A percentile compares a stretch with the other conserved stretches of the same genome.
Evolutionary conservation across 2,797 vertebrate genomes (phyloP).

Genomic region (Chaetodon trifasciatus): DNA sequence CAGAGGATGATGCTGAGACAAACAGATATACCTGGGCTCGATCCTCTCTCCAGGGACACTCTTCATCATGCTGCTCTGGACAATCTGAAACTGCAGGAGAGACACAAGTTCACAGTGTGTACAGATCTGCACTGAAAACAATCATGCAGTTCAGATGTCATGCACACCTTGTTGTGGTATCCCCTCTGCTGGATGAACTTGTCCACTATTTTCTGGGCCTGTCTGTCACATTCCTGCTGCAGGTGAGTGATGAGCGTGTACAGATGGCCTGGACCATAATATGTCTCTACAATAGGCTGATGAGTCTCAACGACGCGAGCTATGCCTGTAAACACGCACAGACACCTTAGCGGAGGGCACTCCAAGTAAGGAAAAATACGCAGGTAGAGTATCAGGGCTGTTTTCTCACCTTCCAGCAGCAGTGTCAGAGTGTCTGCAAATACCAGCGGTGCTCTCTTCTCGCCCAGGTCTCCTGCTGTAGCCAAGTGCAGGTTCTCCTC

Average conservation of each 20-base stretch:
- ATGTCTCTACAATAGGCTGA: constrained; percentile 97
- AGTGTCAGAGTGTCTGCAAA: constrained; percentile 97
- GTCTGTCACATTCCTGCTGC: constrained; percentile 94
- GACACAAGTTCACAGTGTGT: neutral
- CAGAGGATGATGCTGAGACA: neutral
- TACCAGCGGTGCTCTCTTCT: constrained; percentile 92
- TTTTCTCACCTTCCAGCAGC: constrained; percentile 92
- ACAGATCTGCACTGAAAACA: neutral
- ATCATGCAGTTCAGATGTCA: neutral
- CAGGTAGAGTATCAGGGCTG: neutral
- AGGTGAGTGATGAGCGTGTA: constrained; percentile 95
- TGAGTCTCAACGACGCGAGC: constrained; percentile 97
- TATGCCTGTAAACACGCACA: constrained; percentile 86
- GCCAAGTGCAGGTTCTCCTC: constrained; percentile 95
- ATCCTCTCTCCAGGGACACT: constrained; percentile 90
- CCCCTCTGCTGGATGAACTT: constrained; percentile 95
- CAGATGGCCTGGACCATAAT: constrained; percentile 95
- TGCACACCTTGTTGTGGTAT: constrained; percentile 92
- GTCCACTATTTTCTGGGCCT: constrained; percentile 96
- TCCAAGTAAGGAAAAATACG: neutral
- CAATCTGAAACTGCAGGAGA: constrained; percentile 92
- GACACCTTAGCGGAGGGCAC: neutral
- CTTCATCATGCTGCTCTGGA: constrained; percentile 96
- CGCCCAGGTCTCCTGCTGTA: constrained; percentile 90
- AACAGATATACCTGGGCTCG: constrained; percentile 90